Evolutionary conservation across 2,888 invertebrate genomes (phyloP).

Genomic region (Callosobruchus maculatus): DNA sequence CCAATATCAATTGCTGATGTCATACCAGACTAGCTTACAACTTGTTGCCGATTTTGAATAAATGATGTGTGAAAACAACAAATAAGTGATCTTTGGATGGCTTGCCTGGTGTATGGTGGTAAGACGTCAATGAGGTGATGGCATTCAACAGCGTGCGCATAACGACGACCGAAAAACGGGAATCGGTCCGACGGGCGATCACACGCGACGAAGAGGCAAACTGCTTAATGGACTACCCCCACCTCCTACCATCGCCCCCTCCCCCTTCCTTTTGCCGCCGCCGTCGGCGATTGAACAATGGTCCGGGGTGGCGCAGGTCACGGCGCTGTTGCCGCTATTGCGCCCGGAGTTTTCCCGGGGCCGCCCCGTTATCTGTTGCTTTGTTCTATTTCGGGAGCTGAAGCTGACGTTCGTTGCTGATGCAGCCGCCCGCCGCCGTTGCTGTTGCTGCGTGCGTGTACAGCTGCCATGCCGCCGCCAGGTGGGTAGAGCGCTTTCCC

Average conservation of each 20-base stretch:
- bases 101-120: too few relatives aligned
- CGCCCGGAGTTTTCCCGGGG: background rate
- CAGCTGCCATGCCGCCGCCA: too few relatives aligned
- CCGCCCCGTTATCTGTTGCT: background rate
- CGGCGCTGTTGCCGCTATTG: background rate
- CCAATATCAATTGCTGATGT: too few relatives aligned
- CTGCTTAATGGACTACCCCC: background rate
- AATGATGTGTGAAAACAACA: too few relatives aligned
- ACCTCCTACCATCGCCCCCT: background rate
- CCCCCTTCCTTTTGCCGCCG: background rate
- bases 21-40: too few relatives aligned
- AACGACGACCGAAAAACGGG: too few relatives aligned
- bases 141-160: too few relatives aligned
- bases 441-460: background rate
- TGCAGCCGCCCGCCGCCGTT: background rate
- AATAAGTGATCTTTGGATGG: too few relatives aligned
- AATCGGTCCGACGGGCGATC: too few relatives aligned
- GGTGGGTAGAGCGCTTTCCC: too few relatives aligned
- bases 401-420: background rate
- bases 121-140: too few relatives aligned
- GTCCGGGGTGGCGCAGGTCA: conserved; percentile 5
- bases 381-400: background rate
- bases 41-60: too few relatives aligned
- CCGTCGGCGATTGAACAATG: background rate
- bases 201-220: background rate